Percentiles rank a stretch among this genome's conserved stretches.
Conservation (phyloP, 2,113 vertebrate genomes). For the Nannospalax galili region DNA sequence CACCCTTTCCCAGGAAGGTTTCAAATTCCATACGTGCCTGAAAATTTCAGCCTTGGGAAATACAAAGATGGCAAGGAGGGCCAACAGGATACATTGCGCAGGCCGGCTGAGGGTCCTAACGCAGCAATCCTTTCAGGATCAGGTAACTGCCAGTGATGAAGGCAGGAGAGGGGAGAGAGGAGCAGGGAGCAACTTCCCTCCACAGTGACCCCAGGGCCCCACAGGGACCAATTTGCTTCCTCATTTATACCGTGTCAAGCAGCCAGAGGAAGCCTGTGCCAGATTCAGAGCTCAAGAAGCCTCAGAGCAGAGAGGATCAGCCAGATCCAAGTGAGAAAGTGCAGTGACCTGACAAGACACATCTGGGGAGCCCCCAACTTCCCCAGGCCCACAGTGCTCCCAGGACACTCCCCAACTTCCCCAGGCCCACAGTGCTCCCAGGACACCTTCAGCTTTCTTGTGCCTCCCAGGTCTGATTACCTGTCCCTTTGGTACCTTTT, state of each 20-base stretch:
- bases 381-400: no score
- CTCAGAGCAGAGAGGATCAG: conserved; percentile 60
- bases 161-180: neutral
- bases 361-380: no score
- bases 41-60: neutral
- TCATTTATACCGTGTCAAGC: conserved; percentile 79
- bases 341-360: fast-evolving
- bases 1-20: neutral
- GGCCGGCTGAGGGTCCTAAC: neutral
- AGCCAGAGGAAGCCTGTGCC: conserved; percentile 60
- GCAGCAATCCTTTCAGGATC: neutral
- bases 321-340: neutral
- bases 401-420: no score
- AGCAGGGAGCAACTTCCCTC: conserved; percentile 54
- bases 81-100: neutral
- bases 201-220: conserved; percentile 66
- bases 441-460: neutral
- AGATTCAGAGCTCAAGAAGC: conserved; percentile 73
- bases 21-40: neutral
- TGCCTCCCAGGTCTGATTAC: neutral
- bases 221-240: conserved; percentile 83
- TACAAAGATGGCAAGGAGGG: neutral
- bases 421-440: neutral
- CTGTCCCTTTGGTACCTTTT: neutral
- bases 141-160: no score